Evolutionary conservation across 2,113 vertebrate genomes (phyloP).

Genomic region (Sarotherodon lohbergeri): DNA sequence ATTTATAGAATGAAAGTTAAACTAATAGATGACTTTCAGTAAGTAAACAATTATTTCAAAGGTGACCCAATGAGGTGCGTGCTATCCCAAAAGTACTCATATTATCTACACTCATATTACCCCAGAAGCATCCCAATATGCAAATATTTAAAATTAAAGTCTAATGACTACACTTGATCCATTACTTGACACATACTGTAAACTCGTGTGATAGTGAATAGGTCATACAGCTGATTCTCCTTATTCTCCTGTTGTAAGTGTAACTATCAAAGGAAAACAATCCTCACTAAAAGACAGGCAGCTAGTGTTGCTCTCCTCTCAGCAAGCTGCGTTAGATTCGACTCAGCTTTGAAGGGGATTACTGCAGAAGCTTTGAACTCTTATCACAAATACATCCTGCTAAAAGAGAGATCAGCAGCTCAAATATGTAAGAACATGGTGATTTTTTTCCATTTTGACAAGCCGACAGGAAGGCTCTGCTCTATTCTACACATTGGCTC

Average conservation of each 20-base stretch:
- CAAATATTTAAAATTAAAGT: neutral
- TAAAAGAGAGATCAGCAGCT: constrained; percentile 34
- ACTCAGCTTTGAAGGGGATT: neutral
- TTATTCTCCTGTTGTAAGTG: neutral
- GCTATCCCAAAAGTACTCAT: neutral
- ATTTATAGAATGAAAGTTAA: neutral
- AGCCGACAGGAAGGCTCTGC: constrained; percentile 27
- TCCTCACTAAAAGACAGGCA: neutral
- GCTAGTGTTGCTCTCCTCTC: neutral
- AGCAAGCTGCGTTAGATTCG: neutral
- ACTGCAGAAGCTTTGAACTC: constrained; percentile 37
- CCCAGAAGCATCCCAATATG: neutral
- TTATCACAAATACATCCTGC: constrained; percentile 14
- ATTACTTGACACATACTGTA: neutral
- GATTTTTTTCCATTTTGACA: constrained; percentile 8
- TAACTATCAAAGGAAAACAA: neutral
- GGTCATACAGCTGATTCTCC: neutral
- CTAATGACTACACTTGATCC: neutral
- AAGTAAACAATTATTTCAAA: neutral
- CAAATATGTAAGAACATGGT: neutral
- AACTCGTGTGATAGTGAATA: neutral
- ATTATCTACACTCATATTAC: neutral
- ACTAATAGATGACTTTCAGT: neutral
- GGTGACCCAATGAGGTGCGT: neutral
- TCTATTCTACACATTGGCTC: constrained; percentile 35